Percentiles rank a stretch among this genome's conserved stretches.
phyloP scores from a whole-genome alignment of 2,888 invertebrate species.

The Pocota personata region DNA sequence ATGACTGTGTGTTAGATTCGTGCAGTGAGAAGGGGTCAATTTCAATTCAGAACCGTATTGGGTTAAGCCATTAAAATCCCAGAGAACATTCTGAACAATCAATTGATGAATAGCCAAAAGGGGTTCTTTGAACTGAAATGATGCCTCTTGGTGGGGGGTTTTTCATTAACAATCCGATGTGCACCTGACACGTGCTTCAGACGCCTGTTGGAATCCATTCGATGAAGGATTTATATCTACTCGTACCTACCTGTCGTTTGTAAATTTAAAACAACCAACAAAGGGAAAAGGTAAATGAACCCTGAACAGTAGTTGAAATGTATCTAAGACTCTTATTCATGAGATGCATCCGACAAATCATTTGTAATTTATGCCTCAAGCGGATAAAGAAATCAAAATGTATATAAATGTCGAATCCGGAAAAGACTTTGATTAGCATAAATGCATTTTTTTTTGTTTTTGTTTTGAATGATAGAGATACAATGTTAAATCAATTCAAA shows the following conservation, averaged over 20 bases:
- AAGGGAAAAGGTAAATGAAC: slow-evolving; percentile 12
- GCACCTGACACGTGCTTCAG: slow-evolving; percentile 24
- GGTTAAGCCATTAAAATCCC: background rate
- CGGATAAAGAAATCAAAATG: slow-evolving; percentile 7
- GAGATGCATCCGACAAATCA: slow-evolving; percentile 2
- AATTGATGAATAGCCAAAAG: background rate
- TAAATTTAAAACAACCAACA: background rate
- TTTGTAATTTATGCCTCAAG: background rate
- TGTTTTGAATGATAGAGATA: background rate
- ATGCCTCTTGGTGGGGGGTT: background rate
- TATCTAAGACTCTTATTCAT: background rate
- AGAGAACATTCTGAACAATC: background rate
- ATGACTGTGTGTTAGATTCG: background rate
- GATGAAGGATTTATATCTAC: background rate
- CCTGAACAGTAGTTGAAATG: slow-evolving; percentile 32
- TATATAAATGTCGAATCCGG: slow-evolving; percentile 2
- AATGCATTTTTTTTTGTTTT: background rate
- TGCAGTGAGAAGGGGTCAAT: background rate
- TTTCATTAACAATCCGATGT: background rate
- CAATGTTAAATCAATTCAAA: background rate
- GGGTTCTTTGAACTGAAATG: slow-evolving; percentile 2
- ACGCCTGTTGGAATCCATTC: background rate
- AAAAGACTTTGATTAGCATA: slow-evolving; percentile 20
- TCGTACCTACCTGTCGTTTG: background rate
- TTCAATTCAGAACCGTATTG: background rate